A percentile compares a stretch with the other conserved stretches of the same genome.
phyloP scores from a whole-genome alignment of 92 coral and sea anemone genomes.

The Metridium senile region DNA sequence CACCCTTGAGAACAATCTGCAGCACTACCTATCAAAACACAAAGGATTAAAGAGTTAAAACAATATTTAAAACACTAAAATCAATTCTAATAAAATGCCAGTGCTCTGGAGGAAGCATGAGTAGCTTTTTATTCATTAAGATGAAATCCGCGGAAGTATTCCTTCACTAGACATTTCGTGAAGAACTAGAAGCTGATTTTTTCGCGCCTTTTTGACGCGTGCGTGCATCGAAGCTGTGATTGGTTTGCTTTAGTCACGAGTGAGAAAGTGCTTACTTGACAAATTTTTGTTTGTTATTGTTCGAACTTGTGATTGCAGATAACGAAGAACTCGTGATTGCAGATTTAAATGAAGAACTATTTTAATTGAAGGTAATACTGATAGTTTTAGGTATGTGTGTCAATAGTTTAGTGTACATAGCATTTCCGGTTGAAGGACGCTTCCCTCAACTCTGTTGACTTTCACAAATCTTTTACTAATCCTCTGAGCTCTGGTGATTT shows the following conservation, averaged over 20 bases:
- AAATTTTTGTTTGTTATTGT: background rate
- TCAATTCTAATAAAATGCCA: too few relatives aligned
- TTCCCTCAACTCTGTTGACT: slow-evolving; percentile 1
- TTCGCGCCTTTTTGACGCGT: background rate
- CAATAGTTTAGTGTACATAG: background rate
- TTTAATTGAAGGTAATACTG: too few relatives aligned
- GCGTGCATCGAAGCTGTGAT: background rate
- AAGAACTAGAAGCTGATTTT: too few relatives aligned
- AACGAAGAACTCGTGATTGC: too few relatives aligned
- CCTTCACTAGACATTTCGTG: too few relatives aligned
- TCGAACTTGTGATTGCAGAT: background rate
- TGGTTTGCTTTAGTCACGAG: background rate
- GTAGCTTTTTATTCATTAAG: too few relatives aligned
- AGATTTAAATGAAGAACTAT: too few relatives aligned
- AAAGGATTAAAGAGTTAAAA: too few relatives aligned
- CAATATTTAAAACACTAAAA: too few relatives aligned
- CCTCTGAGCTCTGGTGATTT: background rate
- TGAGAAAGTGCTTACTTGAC: background rate
- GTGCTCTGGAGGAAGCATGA: too few relatives aligned
- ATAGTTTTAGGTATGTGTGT: background rate
- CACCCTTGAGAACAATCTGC: slow-evolving; percentile 74
- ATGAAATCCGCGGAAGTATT: too few relatives aligned
- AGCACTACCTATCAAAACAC: slow-evolving; percentile 26
- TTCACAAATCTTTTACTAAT: background rate
- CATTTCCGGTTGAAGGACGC: too few relatives aligned